Evolutionary conservation across 2,113 vertebrate species (phyloP).

Genomic region (Sorex araneus): DNA sequence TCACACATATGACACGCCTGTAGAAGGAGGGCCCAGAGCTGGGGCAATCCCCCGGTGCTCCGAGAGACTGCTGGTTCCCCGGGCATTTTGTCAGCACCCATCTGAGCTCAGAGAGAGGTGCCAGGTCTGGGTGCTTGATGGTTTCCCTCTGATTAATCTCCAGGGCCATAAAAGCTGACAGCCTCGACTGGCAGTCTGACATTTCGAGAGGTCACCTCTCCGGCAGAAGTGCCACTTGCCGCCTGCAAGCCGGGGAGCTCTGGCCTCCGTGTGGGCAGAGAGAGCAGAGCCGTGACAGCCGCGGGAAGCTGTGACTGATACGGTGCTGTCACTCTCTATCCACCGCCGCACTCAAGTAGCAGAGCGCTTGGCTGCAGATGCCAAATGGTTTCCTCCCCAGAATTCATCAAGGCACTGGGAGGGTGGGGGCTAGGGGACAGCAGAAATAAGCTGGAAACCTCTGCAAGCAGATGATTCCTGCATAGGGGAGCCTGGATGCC

Average conservation of each 20-base stretch:
- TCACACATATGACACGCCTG: too few species aligned
- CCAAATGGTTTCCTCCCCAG: conserved; percentile 47
- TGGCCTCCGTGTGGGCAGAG: background rate
- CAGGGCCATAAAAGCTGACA: conserved; percentile 63
- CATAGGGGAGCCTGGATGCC: accelerated
- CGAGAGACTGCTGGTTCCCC: background rate
- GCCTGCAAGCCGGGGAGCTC: background rate
- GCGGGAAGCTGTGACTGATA: background rate
- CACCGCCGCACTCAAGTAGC: accelerated
- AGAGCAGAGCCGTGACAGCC: background rate
- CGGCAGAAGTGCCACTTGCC: background rate
- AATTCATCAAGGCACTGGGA: conserved; percentile 14
- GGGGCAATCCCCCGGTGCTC: background rate
- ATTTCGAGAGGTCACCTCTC: conserved; percentile 26
- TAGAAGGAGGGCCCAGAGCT: too few species aligned
- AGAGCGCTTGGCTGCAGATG: conserved; percentile 50
- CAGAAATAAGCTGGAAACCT: background rate
- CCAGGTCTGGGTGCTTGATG: conserved; percentile 63
- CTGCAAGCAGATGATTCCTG: background rate
- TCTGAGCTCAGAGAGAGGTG: conserved; percentile 4
- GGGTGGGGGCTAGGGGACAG: background rate
- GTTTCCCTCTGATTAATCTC: conserved; percentile 75
- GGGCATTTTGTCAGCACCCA: background rate
- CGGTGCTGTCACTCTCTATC: conserved; percentile 8
- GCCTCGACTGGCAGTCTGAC: conserved; percentile 53